Base-by-base conservation (phyloP, 37 sponge, comb jelly and placozoan genomes). In the Bolinopsis microptera region DNA sequence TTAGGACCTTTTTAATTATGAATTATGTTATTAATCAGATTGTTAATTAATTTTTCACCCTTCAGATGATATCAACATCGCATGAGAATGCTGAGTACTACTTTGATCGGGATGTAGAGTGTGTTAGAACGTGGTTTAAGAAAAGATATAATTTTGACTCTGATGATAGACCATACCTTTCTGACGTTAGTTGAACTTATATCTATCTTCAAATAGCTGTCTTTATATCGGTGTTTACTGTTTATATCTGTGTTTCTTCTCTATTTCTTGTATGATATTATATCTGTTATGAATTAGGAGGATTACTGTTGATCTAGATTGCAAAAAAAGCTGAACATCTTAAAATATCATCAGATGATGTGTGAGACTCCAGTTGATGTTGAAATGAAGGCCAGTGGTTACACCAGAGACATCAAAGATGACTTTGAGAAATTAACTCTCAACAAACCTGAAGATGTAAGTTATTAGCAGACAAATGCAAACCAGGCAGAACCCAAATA, bases 31-130 rank as follows among this genome's bases (percentile, higher is more conserved):
- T n/a, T n/a, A n/a, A n/a, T n/a, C n/a, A n/a, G n/a, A n/a, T n/a
- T n/a, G n/a, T n/a, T n/a, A n/a, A n/a, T n/a, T n/a, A n/a, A n/a
- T n/a, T n/a, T n/a, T n/a, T n/a, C 30, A 24, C 13, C 83, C 31
- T 30, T 35, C 61, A 86, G 90, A 99, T 99, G 99, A 95, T 99
- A 16, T 97, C 99, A 31, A 97, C 96, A 0, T 92, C 96, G 23
- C 99, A 99, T 76, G 23, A 40, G 27, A 96, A 97, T 93, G 99
- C 99, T n/a, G 92, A 94, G 92, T 96, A 96, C 95, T 98, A 99
- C 93, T 97, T 99, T 94, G 97, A 97, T 35, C 69, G 98, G 75
- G 99, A 99, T 94, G 96, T 99, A 24, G 92, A 95, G 74, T 99
- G 99, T 90, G 86, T 99, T 9, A 80, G 96, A 35, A 96, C 96